Percentiles rank a stretch among this genome's conserved stretches.
These are phyloP conservation scores for Trachelus tabidus DNA, from an alignment of 2,888 invertebrate genomes.

Conservation along the genomic window DNA sequence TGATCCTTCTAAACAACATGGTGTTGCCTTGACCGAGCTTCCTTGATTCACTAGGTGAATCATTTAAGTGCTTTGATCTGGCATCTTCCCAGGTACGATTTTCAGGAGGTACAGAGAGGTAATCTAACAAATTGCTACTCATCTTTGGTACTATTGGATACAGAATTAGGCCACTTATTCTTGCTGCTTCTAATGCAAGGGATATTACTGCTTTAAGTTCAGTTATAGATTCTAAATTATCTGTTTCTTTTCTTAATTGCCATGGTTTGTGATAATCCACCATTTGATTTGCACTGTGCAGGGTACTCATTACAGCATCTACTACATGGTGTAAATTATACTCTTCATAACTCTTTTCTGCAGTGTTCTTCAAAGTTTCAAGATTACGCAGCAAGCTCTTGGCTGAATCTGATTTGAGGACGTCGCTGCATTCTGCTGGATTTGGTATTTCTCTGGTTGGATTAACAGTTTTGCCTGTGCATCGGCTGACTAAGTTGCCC, in stretches of 20 bases:
- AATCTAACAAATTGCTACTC: constrained; percentile 76
- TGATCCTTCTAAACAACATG: constrained; percentile 51
- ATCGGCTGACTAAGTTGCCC: constrained; percentile 89
- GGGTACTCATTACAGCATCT: constrained; percentile 78
- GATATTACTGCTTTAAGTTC: constrained; percentile 81
- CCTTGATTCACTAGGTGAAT: constrained; percentile 5
- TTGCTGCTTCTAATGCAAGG: constrained; percentile 85
- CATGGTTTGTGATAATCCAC: constrained; percentile 90
- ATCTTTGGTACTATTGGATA: constrained; percentile 88
- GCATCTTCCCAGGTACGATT: constrained; percentile 69
- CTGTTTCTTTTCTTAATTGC: constrained; percentile 78
- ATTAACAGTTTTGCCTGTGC: constrained; percentile 82
- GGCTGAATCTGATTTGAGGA: constrained; percentile 67
- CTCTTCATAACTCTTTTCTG: constrained; percentile 76
- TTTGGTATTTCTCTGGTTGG: constrained; percentile 80
- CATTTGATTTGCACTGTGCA: constrained; percentile 86
- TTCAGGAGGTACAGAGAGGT: constrained; percentile 69
- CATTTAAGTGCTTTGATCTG: constrained; percentile 38
- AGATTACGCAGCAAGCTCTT: constrained; percentile 71
- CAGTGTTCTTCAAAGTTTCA: constrained; percentile 69
- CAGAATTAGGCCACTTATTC: constrained; percentile 83
- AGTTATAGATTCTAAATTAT: constrained; percentile 65
- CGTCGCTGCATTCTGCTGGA: constrained; percentile 65
- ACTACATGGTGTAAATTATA: constrained; percentile 87
- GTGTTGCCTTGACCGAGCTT: constrained; percentile 29